These are phyloP conservation scores for Phaedon cochleariae DNA, from an alignment of 2,888 invertebrate species.

Conservation along the genomic window DNA sequence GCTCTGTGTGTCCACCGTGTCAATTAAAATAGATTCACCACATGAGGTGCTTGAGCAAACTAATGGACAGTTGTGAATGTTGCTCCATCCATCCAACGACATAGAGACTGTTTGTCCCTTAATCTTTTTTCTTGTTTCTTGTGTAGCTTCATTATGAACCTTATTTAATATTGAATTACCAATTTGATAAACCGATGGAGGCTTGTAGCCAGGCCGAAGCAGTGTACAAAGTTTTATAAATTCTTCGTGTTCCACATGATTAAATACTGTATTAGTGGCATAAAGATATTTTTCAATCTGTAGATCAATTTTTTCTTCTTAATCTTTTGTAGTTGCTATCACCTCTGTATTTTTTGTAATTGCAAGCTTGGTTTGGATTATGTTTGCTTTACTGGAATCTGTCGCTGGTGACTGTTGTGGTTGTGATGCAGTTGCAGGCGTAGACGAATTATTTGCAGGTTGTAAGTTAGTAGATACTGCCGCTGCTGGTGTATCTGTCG, in stretches of 20 bases:
- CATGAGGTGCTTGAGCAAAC: slow-evolving; percentile 18
- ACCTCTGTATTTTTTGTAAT: slow-evolving; percentile 14
- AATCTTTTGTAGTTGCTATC: slow-evolving; percentile 15
- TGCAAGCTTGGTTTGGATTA: slow-evolving; percentile 12
- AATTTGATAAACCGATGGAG: slow-evolving; percentile 17
- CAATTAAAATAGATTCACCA: slow-evolving; percentile 15
- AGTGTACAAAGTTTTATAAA: slow-evolving; percentile 13
- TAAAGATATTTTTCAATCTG: slow-evolving; percentile 7
- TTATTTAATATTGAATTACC: slow-evolving; percentile 15
- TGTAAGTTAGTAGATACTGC: slow-evolving; percentile 15
- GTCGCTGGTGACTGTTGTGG: slow-evolving; percentile 14
- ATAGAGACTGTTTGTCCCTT: slow-evolving; percentile 20
- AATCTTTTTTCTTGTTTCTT: slow-evolving; percentile 13
- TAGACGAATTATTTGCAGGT: slow-evolving; percentile 15
- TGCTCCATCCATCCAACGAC: slow-evolving; percentile 22
- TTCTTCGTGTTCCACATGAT: slow-evolving; percentile 14
- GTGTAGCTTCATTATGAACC: slow-evolving; percentile 13
- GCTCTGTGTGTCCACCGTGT: slow-evolving; percentile 6
- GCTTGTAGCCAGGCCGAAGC: slow-evolving; percentile 18
- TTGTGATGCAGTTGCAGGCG: slow-evolving; percentile 14
- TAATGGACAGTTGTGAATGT: slow-evolving; percentile 15
- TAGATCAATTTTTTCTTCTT: slow-evolving; percentile 14
- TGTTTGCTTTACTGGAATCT: slow-evolving; percentile 11
- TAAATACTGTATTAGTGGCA: slow-evolving; percentile 11
- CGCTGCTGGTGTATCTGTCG: slow-evolving; percentile 14